Evolutionary conservation across 2,113 vertebrate genomes (phyloP).

Genomic region (Dolichallabes microphthalmus): DNA sequence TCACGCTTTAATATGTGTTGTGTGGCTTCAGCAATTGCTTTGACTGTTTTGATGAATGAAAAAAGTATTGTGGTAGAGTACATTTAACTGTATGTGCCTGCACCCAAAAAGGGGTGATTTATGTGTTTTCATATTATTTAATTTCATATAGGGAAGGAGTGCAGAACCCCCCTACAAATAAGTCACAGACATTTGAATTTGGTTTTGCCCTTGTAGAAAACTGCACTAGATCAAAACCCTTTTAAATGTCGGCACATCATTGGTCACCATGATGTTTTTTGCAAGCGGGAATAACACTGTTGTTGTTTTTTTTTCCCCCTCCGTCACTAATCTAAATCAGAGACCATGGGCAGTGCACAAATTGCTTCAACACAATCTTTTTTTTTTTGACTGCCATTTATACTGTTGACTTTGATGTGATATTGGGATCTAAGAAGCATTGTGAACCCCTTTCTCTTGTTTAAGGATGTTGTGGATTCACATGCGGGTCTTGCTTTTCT

Average conservation of each 20-base stretch:
- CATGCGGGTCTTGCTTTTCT: conserved; percentile 89
- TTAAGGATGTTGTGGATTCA: conserved; percentile 92
- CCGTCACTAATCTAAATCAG: conserved; percentile 35
- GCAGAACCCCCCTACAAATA: conserved; percentile 62
- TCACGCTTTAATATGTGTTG: conserved; percentile 72
- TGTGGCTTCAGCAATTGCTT: conserved; percentile 59
- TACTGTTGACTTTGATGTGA: conserved; percentile 41
- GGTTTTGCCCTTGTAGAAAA: conserved; percentile 16
- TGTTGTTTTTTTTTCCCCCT: not conserved
- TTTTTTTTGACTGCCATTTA: conserved; percentile 30
- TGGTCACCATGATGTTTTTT: not conserved
- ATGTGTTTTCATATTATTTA: conserved; percentile 80
- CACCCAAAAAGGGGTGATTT: conserved; percentile 74
- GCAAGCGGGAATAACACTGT: conserved; percentile 6
- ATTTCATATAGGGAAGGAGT: conserved; percentile 71
- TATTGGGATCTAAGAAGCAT: conserved; percentile 29
- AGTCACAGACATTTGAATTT: conserved; percentile 36
- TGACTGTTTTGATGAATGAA: conserved; percentile 82
- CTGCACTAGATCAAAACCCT: conserved; percentile 14
- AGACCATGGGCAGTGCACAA: conserved; percentile 12
- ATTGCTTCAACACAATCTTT: conserved; percentile 27
- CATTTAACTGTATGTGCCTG: conserved; percentile 72
- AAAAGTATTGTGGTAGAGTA: conserved; percentile 75
- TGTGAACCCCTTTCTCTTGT: conserved; percentile 30
- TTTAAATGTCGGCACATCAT: conserved; percentile 44